Conservation (phyloP, 1,140 invertebrate species). For the Macrocentrus cingulum region DNA sequence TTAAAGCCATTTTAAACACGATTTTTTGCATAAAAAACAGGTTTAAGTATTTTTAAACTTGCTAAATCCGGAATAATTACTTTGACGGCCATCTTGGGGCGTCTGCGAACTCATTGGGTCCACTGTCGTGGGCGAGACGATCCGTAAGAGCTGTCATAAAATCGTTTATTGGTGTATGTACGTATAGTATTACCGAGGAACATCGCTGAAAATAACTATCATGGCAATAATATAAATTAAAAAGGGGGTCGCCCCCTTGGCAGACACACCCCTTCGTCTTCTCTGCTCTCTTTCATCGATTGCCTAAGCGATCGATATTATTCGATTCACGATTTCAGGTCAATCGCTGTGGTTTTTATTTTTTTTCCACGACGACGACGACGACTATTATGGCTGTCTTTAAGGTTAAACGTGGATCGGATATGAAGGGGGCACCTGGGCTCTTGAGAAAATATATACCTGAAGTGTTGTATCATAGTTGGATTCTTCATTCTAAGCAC, state of each 20-base stretch:
- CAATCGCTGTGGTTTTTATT: conserved; percentile 11
- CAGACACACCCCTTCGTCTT: conserved; percentile 10
- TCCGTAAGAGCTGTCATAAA: conserved; percentile 40
- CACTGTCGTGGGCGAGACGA: conserved; percentile 36
- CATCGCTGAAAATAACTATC: conserved; percentile 32
- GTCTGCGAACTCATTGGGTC: conserved; percentile 12
- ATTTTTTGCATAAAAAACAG: too few relatives aligned
- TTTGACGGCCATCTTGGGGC: too few relatives aligned
- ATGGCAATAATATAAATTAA: conserved; percentile 48
- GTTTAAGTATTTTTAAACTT: too few relatives aligned
- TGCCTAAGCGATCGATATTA: conserved; percentile 23
- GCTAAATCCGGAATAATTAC: too few relatives aligned
- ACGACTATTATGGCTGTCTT: neutral
- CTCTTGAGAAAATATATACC: neutral
- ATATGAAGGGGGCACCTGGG: conserved; percentile 10
- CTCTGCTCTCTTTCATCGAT: neutral
- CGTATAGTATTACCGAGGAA: conserved; percentile 30
- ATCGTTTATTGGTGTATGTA: conserved; percentile 33
- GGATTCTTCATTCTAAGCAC: neutral
- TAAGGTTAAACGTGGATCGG: conserved; percentile 25
- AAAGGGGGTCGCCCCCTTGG: conserved; percentile 35
- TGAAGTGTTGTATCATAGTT: neutral
- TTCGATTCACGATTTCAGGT: conserved; percentile 22
- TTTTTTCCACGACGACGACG: too few relatives aligned
- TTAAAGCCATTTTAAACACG: too few relatives aligned